Evolutionary conservation across 2,888 invertebrate genomes (phyloP).

Genomic region (Formica aserva): DNA sequence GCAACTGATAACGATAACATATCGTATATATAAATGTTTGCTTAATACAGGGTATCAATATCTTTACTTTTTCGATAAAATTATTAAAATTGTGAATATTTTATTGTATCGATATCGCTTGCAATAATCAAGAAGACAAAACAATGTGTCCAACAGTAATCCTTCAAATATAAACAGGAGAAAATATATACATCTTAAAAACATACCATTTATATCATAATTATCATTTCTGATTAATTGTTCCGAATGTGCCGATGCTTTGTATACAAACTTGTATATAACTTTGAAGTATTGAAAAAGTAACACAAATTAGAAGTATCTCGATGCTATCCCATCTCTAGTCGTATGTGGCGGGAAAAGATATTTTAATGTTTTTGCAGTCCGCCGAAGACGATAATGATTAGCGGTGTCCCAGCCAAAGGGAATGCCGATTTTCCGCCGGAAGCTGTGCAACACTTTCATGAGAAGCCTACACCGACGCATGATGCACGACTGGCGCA

Average conservation of each 20-base stretch:
- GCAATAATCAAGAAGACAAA: background rate
- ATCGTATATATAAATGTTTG: background rate
- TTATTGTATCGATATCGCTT: background rate
- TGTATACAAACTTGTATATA: background rate
- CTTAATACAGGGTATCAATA: background rate
- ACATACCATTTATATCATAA: background rate
- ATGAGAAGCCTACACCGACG: slow-evolving; percentile 91
- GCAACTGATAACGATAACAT: slow-evolving; percentile 7
- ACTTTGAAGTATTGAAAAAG: background rate
- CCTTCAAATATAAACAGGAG: background rate
- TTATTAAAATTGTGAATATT: background rate
- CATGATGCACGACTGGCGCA: slow-evolving; percentile 87
- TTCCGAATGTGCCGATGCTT: background rate
- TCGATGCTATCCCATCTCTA: slow-evolving; percentile 11
- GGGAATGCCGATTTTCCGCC: slow-evolving; percentile 96
- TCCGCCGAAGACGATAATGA: slow-evolving; percentile 91
- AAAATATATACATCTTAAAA: background rate
- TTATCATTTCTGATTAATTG: slow-evolving; percentile 21
- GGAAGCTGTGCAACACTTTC: slow-evolving; percentile 94
- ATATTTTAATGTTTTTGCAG: slow-evolving; percentile 85
- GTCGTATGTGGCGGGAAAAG: background rate
- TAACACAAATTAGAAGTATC: slow-evolving; percentile 33
- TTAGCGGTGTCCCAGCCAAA: slow-evolving; percentile 93
- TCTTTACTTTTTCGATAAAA: background rate
- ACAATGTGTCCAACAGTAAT: background rate